Evolutionary conservation across 1,140 invertebrate genomes (phyloP), one percentile per base, ranked within the genome.

Genomic region (Bombus confusus): DNA sequence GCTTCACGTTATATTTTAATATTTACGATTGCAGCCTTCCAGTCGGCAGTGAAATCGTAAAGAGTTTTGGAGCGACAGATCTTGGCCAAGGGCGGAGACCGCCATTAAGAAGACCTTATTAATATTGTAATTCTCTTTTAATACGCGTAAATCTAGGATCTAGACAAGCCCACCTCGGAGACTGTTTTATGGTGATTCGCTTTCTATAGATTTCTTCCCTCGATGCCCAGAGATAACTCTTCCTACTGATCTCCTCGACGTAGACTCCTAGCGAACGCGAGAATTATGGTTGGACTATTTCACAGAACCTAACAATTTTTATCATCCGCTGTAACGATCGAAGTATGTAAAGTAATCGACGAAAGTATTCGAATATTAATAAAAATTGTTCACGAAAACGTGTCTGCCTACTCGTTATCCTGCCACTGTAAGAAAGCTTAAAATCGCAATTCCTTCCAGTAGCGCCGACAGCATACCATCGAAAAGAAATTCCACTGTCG

Each of bases 91-190:
- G 78, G 77, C 80, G 47, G 88, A 88, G 83, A 57, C 62, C 73
- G 72, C 41, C 91, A 92, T 92, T 93, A 93, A 91, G 83, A 78
- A 83, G 62, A 75, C 85, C 91, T 92, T 92, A 92, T 93, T 92
- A 92, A 93, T 92, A 93, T 92, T 92, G 86, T 93, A 93, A 92
- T 92, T 91, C 84, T 72, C 73, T 86, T 92, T 91, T 92, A 92
- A 93, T 93, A 92, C 90, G 84, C 91, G 91, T 93, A 92, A 93
- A 93, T 93, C 92, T 92, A 91, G 82, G 47, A 86, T 88, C 85
- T 28, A 57, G 92, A 93, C 92, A 93, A 93, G 92, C 89, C 92
- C 92, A 92, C 92, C 92, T 86, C 62, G 89, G 72, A 90, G 90
- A 79, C 86, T 88, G 86, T 91, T 93, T 93, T 93, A 93, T 91